These are phyloP conservation scores for Perognathus longimembris DNA, from an alignment of 2,113 vertebrate genomes.

Conservation along the genomic window DNA sequence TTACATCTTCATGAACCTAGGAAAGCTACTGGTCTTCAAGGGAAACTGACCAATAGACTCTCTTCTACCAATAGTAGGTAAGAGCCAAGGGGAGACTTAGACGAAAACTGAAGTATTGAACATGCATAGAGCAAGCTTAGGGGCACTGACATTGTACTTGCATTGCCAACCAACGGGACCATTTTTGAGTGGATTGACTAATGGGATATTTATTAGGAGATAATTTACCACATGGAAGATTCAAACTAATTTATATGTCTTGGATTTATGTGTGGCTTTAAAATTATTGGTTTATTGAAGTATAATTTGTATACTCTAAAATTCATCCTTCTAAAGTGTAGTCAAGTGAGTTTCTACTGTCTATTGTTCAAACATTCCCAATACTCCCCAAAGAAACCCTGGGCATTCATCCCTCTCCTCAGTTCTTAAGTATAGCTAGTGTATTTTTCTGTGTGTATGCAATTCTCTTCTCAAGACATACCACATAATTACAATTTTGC, in stretches of 20 bases:
- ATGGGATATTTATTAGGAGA: background rate
- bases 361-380: background rate
- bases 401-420: background rate
- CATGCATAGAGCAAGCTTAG: background rate
- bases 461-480: no score
- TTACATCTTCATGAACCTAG: background rate
- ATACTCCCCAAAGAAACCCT: background rate
- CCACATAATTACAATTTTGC: no score
- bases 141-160: background rate
- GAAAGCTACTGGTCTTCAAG: background rate
- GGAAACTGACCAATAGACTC: constrained; percentile 1
- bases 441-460: background rate
- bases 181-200: background rate
- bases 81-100: background rate
- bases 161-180: background rate
- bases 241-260: constrained; percentile 19
- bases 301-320: background rate
- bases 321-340: background rate
- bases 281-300: constrained; percentile 30
- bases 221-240: background rate
- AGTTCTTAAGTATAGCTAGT: background rate
- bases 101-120: background rate
- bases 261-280: background rate
- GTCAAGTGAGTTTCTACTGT: background rate
- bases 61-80: background rate